Conservation (phyloP, 2,113 vertebrate genomes). For the Lophura nycthemera region DNA sequence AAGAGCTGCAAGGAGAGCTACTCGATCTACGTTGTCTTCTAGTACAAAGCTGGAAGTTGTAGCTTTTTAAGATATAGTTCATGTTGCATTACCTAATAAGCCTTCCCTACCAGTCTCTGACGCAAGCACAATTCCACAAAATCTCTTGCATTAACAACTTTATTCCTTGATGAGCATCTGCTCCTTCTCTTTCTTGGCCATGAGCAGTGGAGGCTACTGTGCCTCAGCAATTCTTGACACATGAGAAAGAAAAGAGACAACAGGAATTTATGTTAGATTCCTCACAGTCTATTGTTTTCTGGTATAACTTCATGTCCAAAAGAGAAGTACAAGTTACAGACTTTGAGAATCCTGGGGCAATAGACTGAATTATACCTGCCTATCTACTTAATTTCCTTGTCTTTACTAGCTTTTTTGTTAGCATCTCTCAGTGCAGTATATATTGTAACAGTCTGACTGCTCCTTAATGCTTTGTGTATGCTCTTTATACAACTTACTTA, state of each 20-base stretch:
- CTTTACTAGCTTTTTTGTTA: background rate
- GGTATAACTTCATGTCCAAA: background rate
- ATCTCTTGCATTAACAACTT: background rate
- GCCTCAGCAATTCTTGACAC: background rate
- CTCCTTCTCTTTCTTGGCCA: background rate
- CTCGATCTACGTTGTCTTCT: conserved; percentile 41
- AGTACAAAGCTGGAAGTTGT: background rate
- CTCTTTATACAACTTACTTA: background rate
- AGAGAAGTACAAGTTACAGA: background rate
- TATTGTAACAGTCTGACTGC: background rate
- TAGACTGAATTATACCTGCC: background rate
- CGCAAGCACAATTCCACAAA: accelerated
- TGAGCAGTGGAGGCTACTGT: background rate
- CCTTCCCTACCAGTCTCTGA: background rate
- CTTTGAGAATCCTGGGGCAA: background rate
- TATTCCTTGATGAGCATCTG: background rate
- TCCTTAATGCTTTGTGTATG: background rate
- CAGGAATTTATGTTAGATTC: background rate
- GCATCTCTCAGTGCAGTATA: background rate
- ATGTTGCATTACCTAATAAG: accelerated
- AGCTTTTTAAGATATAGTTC: background rate
- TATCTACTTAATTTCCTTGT: background rate
- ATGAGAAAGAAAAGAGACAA: background rate
- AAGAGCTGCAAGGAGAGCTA: conserved; percentile 79
- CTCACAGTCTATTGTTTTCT: background rate